Conservation (phyloP, 2,797 vertebrate species). For the Protosalanx chinensis region DNA sequence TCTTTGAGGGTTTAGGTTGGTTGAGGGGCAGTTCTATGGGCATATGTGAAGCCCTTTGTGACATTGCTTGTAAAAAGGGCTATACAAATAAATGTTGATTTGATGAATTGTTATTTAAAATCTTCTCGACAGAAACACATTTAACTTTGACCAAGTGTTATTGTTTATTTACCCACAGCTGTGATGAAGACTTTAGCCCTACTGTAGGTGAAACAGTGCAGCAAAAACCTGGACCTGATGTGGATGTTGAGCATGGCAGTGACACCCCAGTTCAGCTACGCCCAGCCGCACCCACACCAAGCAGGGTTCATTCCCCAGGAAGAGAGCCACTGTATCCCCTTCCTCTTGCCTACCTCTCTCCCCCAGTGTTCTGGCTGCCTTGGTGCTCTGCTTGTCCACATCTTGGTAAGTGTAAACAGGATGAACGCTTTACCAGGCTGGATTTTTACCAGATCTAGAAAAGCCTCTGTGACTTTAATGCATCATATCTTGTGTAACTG, state of each 20-base stretch:
- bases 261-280: conserved; percentile 64
- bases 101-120: too few relatives aligned
- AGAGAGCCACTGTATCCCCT: conserved; percentile 37
- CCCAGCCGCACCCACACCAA: conserved; percentile 71
- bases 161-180: conserved; percentile 60
- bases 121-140: too few relatives aligned
- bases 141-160: neutral
- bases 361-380: conserved; percentile 46
- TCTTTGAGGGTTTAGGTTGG: too few relatives aligned
- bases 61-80: too few relatives aligned
- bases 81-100: too few relatives aligned
- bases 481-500: too few relatives aligned
- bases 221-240: conserved; percentile 58
- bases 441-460: conserved; percentile 43
- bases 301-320: conserved; percentile 64
- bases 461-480: conserved; percentile 9
- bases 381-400: conserved; percentile 65
- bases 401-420: conserved; percentile 60
- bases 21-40: too few relatives aligned
- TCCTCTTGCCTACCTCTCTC: too few relatives aligned
- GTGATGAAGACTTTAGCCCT: conserved; percentile 64
- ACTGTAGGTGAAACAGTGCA: conserved; percentile 64
- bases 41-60: too few relatives aligned
- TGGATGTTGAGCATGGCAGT: conserved; percentile 66
- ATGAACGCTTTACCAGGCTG: conserved; percentile 59